phyloP scores from a whole-genome alignment of 2,113 vertebrate species.

The Oriolus oriolus region DNA sequence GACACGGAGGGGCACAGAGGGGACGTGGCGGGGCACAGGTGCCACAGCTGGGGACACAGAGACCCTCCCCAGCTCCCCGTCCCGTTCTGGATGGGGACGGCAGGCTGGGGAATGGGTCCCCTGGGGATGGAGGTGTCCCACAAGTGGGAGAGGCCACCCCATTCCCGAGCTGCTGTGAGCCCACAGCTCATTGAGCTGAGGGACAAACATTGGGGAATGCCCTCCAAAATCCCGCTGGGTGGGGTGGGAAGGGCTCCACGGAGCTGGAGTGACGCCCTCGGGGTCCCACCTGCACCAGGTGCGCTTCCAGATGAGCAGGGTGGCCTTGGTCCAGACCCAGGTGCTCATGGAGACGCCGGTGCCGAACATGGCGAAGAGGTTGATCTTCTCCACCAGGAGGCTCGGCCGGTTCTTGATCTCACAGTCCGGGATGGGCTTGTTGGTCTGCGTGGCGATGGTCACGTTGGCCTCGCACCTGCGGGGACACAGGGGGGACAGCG shows the following conservation, averaged over 20 bases:
- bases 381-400: conserved; percentile 96
- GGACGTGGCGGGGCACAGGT: neutral
- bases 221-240: neutral
- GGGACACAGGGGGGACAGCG: fast-evolving
- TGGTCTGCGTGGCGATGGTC: conserved; percentile 92
- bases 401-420: conserved; percentile 96
- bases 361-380: conserved; percentile 98
- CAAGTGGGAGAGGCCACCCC: neutral
- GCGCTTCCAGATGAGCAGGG: conserved; percentile 95
- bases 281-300: conserved; percentile 90
- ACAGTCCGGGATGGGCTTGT: conserved; percentile 92
- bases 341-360: conserved; percentile 97
- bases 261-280: neutral
- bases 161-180: fast-evolving
- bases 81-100: neutral
- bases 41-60: fast-evolving
- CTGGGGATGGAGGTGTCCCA: neutral
- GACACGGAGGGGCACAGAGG: neutral
- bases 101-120: neutral
- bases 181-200: fast-evolving
- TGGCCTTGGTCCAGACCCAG: conserved; percentile 99
- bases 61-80: neutral
- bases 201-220: neutral
- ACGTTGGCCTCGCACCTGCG: conserved; percentile 94
- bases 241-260: neutral